These are phyloP conservation scores for Penaeus chinensis DNA, from an alignment of 1,140 invertebrate genomes.

Conservation along the genomic window DNA sequence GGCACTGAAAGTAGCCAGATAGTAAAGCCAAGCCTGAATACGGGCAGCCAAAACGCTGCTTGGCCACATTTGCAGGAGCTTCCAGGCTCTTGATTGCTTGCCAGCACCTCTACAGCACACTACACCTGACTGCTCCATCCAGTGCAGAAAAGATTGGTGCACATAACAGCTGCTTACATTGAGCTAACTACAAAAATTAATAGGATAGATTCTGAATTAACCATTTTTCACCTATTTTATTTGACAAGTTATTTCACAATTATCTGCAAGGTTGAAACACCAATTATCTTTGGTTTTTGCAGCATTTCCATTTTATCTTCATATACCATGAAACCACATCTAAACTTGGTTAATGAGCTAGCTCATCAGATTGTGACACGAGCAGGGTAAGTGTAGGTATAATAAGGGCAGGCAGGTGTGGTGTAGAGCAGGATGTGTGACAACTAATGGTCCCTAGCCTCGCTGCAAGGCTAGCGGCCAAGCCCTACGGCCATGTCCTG, in stretches of 20 bases:
- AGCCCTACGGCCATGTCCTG: conserved; percentile 35
- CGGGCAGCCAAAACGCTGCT: conserved; percentile 39
- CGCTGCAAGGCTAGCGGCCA: conserved; percentile 34
- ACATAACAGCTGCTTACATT: not conserved
- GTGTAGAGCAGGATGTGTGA: conserved; percentile 33
- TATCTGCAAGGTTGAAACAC: no score
- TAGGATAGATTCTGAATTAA: conserved; percentile 5
- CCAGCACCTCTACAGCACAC: conserved; percentile 42
- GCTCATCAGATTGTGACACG: not conserved
- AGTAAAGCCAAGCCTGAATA: conserved; percentile 33
- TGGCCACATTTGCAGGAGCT: conserved; percentile 9
- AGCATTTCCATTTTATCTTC: no score
- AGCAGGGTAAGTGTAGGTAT: not conserved
- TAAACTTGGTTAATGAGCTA: not conserved
- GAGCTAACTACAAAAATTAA: not conserved
- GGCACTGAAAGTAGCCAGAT: conserved; percentile 33
- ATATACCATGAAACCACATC: no score
- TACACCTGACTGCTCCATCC: conserved; percentile 40
- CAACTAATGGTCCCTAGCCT: conserved; percentile 7
- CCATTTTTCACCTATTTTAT: no score
- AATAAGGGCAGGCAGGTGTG: conserved; percentile 24
- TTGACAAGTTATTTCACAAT: no score
- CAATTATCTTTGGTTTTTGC: no score
- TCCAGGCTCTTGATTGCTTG: conserved; percentile 26
- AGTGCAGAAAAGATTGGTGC: conserved; percentile 8